Evolutionary conservation across 2,113 vertebrate species (phyloP).

Genomic region (Anhinga rufa): DNA sequence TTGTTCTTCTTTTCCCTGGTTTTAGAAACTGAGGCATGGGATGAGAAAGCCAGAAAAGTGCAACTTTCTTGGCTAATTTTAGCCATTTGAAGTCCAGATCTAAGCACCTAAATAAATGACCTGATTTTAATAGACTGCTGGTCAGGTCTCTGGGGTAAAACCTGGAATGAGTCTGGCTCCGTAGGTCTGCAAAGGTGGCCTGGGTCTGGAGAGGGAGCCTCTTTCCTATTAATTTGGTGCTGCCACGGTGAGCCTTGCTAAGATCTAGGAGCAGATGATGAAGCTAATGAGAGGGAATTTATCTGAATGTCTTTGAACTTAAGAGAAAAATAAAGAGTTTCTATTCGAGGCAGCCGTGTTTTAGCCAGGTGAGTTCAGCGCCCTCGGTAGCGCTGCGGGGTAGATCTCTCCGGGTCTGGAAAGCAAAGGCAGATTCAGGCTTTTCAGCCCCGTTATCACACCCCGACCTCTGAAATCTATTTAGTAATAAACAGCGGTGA

Average conservation of each 20-base stretch:
- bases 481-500: neutral
- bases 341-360: neutral
- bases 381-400: neutral
- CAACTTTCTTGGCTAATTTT: slow-evolving; percentile 42
- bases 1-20: slow-evolving; percentile 39
- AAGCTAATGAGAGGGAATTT: neutral
- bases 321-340: neutral
- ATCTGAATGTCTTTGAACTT: neutral
- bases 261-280: neutral
- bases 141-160: slow-evolving; percentile 10
- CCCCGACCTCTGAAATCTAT: neutral
- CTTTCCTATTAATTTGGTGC: neutral
- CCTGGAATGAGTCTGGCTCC: neutral
- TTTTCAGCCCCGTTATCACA: neutral
- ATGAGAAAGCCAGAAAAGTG: slow-evolving; percentile 23
- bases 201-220: neutral
- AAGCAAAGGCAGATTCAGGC: neutral
- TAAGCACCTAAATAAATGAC: slow-evolving; percentile 46
- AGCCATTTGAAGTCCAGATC: slow-evolving; percentile 45
- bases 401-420: neutral
- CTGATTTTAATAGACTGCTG: slow-evolving; percentile 47
- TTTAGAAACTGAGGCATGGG: slow-evolving; percentile 57
- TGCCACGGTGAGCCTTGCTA: neutral
- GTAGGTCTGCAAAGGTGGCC: neutral
- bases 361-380: neutral